Conservation (phyloP, 2,888 invertebrate species). For the Congeria kusceri region DNA sequence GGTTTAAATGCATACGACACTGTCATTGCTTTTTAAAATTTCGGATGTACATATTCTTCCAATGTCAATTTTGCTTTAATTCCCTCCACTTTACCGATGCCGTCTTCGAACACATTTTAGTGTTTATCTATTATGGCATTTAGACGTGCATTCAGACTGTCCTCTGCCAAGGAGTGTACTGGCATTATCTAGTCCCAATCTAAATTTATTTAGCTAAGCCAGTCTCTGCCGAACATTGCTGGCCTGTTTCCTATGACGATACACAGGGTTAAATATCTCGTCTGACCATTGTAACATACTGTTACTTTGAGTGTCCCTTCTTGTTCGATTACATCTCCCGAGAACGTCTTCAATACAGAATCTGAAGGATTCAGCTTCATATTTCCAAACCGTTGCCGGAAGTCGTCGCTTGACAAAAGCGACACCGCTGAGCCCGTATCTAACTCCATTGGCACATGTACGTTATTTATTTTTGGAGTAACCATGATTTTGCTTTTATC, state of each 20-base stretch:
- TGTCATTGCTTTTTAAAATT: constrained; percentile 63
- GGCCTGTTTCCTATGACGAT: constrained; percentile 24
- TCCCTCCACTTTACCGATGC: constrained; percentile 28
- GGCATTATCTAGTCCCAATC: constrained; percentile 19
- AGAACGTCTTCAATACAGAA: too few species aligned
- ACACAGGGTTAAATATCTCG: neutral
- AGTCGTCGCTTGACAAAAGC: constrained; percentile 17
- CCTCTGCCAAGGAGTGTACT: neutral
- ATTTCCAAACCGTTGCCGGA: constrained; percentile 17
- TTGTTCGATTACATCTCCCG: neutral
- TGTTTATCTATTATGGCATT: neutral
- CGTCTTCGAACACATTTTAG: constrained; percentile 21
- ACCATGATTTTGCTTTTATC: neutral
- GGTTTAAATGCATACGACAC: constrained; percentile 54
- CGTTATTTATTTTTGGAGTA: constrained; percentile 14
- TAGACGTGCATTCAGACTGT: neutral
- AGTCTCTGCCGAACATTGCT: constrained; percentile 29
- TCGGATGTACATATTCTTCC: constrained; percentile 39
- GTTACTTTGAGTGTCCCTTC: neutral
- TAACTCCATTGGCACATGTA: too few species aligned
- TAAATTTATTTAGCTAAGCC: constrained; percentile 28
- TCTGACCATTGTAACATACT: neutral
- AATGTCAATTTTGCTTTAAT: constrained; percentile 45
- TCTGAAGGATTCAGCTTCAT: neutral
- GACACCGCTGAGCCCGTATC: constrained; percentile 47